Base-by-base conservation (phyloP, 2,888 invertebrate species). In the Harpalus rubripes region DNA sequence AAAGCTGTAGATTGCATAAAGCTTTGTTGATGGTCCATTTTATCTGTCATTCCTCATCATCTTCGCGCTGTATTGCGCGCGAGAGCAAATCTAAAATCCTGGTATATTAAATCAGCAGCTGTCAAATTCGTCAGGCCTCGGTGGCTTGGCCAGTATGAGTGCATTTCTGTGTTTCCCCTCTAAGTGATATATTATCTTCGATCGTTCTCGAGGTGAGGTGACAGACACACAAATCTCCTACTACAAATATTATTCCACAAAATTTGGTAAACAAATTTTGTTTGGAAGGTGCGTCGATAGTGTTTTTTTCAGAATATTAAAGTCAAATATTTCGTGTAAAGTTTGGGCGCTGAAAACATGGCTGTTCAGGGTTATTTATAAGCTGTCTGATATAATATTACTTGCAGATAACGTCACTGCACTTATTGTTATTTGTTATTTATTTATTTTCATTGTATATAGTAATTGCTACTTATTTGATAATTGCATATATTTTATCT, bases 111-210 rank as follows among this genome's bases (percentile, higher is more conserved):
- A 59, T 59, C 59, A 59, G 16, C n/a, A 16, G 59, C 59, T 59
- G 59, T 59, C 59, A 59, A 59, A 59, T 59, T 59, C 59, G 59
- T 15, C 59, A 16, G 59, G 16, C 59, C 59, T 59, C 7, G 16
- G 16, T 16, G 59, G 59, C 15, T 7, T n/a, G 15, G 59, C 16
- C n/a, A 15, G 16, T 15, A 59, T 15, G 52, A 81, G 81, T 72
- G 81, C 81, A 81, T 81, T 81, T 81, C 81, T 81, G 41, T 81
- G 81, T 81, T 81, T 81, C 44, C 56, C 72, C 58, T 68, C 52
- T 81, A 65, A 81, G 81, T 81, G 81, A 81, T 81, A 72, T 81
- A 81, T 81, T 81, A 81, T 81, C 72, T 81, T 81, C 81, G 81
- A 81, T 81, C 81, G 68, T 68, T 81, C 56, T 81, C 15, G n/a